A percentile compares a stretch with the other conserved stretches of the same genome.
These are phyloP conservation scores for Thyatira batis DNA, from an alignment of 2,888 invertebrate genomes.

Conservation along the genomic window DNA sequence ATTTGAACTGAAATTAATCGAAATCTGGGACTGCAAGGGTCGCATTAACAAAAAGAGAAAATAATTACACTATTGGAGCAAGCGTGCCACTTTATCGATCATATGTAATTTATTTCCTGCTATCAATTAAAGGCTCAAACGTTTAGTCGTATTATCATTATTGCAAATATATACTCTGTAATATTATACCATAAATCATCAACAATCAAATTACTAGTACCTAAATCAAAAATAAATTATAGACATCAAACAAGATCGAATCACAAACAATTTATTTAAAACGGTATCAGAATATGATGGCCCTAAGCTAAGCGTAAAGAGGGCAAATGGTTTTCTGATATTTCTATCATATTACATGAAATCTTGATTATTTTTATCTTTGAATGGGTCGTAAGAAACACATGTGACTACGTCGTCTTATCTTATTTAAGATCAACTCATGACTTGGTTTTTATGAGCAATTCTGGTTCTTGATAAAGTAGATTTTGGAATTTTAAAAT, in stretches of 20 bases:
- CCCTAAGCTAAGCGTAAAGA: background rate
- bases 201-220: no score
- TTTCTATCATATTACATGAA: background rate
- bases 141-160: no score
- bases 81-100: no score
- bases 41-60: no score
- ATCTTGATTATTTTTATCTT: conserved; percentile 1
- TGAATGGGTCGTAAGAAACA: background rate
- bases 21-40: no score
- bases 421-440: background rate
- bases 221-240: no score
- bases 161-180: no score
- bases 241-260: background rate
- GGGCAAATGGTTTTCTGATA: conserved; percentile 1
- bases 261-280: background rate
- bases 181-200: no score
- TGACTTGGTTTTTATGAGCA: background rate
- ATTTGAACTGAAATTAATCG: no score
- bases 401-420: background rate
- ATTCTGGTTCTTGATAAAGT: background rate
- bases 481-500: background rate
- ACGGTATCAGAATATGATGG: background rate
- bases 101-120: no score
- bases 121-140: background rate
- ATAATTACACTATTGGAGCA: no score